phyloP scores from a whole-genome alignment of 2,888 invertebrate species.

The Sturmia bella region DNA sequence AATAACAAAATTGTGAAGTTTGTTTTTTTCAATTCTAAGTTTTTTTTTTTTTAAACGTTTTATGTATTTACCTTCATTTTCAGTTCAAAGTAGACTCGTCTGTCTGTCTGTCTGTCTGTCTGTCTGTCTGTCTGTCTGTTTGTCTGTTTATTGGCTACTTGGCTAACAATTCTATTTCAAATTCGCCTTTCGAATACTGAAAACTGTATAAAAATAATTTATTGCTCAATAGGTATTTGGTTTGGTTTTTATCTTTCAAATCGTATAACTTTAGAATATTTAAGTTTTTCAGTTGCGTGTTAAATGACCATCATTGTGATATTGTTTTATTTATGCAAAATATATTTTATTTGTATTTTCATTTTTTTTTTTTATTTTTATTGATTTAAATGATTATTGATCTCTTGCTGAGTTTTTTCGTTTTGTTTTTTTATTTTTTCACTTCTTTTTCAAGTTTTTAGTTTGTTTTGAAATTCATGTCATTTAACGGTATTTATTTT shows the following conservation, averaged over 20 bases:
- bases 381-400: slow-evolving; percentile 39
- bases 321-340: slow-evolving; percentile 22
- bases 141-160: background rate
- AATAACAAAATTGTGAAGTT: background rate
- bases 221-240: slow-evolving; percentile 22
- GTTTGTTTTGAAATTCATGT: slow-evolving; percentile 44
- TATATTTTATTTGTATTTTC: slow-evolving; percentile 14
- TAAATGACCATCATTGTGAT: slow-evolving; percentile 41
- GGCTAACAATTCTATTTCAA: slow-evolving; percentile 10
- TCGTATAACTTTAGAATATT: slow-evolving; percentile 13
- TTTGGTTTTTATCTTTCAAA: background rate
- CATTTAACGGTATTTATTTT: slow-evolving; percentile 66
- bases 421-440: background rate
- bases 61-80: background rate
- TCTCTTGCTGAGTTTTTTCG: slow-evolving; percentile 51
- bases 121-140: background rate
- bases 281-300: slow-evolving; percentile 41
- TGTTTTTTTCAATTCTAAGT: background rate
- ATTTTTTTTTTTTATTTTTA: background rate
- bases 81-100: background rate
- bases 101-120: background rate
- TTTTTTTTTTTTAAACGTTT: background rate
- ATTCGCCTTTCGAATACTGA: slow-evolving; percentile 26
- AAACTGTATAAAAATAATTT: slow-evolving; percentile 32
- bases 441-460: background rate